phyloP scores from a whole-genome alignment of 2,797 vertebrate genomes.

The Lacerta viridis region DNA sequence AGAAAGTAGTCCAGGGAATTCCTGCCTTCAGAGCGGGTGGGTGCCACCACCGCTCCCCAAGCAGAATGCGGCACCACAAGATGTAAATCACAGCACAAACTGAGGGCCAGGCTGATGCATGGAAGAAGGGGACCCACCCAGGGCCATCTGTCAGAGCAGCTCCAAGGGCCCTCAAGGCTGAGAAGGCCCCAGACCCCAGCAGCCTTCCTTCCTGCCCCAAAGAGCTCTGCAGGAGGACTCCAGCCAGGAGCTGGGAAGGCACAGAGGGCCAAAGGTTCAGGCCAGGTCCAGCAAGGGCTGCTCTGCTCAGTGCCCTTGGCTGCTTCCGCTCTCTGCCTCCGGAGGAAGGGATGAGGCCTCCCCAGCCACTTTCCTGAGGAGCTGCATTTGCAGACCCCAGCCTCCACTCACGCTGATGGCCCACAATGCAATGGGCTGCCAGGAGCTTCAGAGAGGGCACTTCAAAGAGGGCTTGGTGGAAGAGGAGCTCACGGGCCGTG shows the following conservation, averaged over 20 bases:
- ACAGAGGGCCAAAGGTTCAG: not conserved
- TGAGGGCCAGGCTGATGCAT: too few species aligned
- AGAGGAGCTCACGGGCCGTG: slow-evolving; percentile 94
- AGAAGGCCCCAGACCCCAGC: not conserved
- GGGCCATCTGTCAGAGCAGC: not conserved
- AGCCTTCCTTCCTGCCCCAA: not conserved
- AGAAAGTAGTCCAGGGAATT: too few species aligned
- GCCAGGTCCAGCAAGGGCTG: slow-evolving; percentile 1
- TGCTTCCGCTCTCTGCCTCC: not conserved
- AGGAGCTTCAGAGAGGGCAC: slow-evolving; percentile 96
- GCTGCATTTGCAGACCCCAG: too few species aligned
- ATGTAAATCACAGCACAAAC: not conserved
- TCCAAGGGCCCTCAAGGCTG: not conserved
- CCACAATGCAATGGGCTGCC: slow-evolving; percentile 96
- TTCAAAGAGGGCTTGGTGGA: slow-evolving; percentile 96
- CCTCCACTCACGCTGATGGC: slow-evolving; percentile 93
- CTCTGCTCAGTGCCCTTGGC: not conserved
- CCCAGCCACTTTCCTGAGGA: too few species aligned
- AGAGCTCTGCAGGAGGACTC: too few species aligned
- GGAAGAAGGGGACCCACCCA: not conserved
- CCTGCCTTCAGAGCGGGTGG: too few species aligned
- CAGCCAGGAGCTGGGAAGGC: not conserved
- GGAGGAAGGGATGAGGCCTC: too few species aligned
- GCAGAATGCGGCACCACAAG: not conserved
- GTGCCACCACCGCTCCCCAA: too few species aligned